Evolutionary conservation across 2,888 invertebrate genomes (phyloP).

Genomic region (Leptinotarsa tumamoca): DNA sequence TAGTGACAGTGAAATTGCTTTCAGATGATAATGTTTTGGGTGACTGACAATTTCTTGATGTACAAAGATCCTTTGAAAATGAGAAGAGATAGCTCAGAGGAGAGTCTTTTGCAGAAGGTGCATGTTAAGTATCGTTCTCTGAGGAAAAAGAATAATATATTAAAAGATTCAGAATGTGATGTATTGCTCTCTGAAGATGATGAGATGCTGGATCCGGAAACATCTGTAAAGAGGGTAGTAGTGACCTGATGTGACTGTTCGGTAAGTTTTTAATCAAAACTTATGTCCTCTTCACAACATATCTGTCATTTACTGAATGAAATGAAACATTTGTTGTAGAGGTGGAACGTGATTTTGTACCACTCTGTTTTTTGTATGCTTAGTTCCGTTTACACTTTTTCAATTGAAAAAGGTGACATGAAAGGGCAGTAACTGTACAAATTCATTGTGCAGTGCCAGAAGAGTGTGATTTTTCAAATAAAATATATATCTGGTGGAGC

Average conservation of each 20-base stretch:
- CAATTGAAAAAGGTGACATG: no score
- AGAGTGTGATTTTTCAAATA: no score
- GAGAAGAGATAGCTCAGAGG: slow-evolving; percentile 56
- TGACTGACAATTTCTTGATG: slow-evolving; percentile 87
- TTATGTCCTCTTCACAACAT: neutral
- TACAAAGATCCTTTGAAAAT: slow-evolving; percentile 70
- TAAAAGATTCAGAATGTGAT: slow-evolving; percentile 73
- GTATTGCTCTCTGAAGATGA: slow-evolving; percentile 74
- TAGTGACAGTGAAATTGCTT: slow-evolving; percentile 56
- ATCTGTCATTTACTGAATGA: neutral
- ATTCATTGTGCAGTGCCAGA: no score
- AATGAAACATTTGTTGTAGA: neutral
- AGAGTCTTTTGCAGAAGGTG: slow-evolving; percentile 62
- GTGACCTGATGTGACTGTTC: slow-evolving; percentile 41
- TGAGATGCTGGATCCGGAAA: slow-evolving; percentile 70
- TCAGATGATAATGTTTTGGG: slow-evolving; percentile 88
- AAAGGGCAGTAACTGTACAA: no score
- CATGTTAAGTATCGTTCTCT: slow-evolving; percentile 73
- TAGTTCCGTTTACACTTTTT: no score
- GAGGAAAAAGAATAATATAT: slow-evolving; percentile 66
- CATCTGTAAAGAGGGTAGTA: slow-evolving; percentile 51
- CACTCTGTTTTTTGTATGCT: neutral
- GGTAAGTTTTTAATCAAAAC: slow-evolving; percentile 15
- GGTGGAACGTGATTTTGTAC: neutral
- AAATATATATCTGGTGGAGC: no score